phyloP scores from a whole-genome alignment of 2,888 invertebrate species.

The Pammene aurita region DNA sequence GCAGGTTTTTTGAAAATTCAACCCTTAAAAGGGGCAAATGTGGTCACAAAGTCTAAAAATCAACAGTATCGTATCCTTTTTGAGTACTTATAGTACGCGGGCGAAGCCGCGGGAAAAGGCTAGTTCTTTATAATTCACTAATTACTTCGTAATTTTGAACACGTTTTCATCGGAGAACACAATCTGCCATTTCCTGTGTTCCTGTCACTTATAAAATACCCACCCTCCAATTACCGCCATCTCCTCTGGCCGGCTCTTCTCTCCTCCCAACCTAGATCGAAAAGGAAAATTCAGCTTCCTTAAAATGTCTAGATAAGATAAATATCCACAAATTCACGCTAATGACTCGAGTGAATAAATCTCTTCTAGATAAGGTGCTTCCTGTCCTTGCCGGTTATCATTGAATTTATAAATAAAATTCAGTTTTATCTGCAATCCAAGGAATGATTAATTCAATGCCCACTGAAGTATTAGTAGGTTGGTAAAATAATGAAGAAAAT shows the following conservation, averaged over 20 bases:
- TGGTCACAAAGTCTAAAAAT: no score
- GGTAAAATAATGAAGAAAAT: background rate
- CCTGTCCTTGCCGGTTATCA: conserved; percentile 42
- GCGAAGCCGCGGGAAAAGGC: no score
- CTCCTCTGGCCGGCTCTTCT: conserved; percentile 72
- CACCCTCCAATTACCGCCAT: conserved; percentile 80
- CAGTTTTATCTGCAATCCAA: conserved; percentile 23
- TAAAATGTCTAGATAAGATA: conserved; percentile 66
- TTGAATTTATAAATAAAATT: conserved; percentile 38
- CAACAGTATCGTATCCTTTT: no score
- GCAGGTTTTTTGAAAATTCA: no score
- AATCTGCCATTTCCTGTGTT: conserved; percentile 32
- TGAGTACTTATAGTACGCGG: no score
- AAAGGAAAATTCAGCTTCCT: conserved; percentile 81
- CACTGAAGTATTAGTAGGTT: conserved; percentile 30
- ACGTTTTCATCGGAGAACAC: conserved; percentile 21
- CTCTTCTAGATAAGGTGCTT: conserved; percentile 43
- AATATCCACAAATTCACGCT: conserved; percentile 71
- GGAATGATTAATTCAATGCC: conserved; percentile 31
- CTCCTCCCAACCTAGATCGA: conserved; percentile 80
- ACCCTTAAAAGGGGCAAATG: no score
- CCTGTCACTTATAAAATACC: conserved; percentile 64
- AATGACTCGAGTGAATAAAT: conserved; percentile 56
- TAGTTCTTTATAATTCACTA: conserved; percentile 7
- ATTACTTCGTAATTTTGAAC: conserved; percentile 6